Base-by-base conservation (phyloP, 1,140 invertebrate species). In the Steinernema feltiae region DNA sequence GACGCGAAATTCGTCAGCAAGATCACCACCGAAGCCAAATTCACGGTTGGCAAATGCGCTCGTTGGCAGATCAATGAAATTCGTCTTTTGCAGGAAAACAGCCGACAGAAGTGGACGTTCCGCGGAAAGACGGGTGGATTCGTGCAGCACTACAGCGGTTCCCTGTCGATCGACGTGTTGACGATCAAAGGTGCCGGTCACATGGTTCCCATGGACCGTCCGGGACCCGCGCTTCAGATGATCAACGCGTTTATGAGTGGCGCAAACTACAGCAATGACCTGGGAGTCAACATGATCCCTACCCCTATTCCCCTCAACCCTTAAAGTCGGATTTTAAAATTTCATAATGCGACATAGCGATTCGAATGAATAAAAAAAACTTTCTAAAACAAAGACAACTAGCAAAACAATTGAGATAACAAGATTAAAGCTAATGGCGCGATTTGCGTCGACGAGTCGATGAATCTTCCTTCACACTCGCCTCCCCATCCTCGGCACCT, bases 171-270 rank as follows among this genome's bases (percentile, higher is more conserved):
- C 32, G 76, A 80, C 72, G 48, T 80, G 27, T 17, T 80, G 30
- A 79, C 79, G 15, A 72, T 80, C 1, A 80, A 80, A 32, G 74
- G 63, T 1, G 69, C 69, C 18, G 89, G 89, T 71, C 89, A 90
- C 82, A 89, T 89, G 88, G 89, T 89, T 1, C 89, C 89, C 1
- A 83, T 86, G 76, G 88, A 89, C 79, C 86, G 87, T 77, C 88
- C 89, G 48, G 81, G 79, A 15, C 85, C 83, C 75, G 87, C 88
- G 21, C 81, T 89, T 12, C 78, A 87, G 69, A 85, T 87, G 83
- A 82, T 87, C 63, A 79, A 74, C 18, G 82, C 78, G 41, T 87
- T 87, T 27, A 69, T 78, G 29, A 77, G 21, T 41, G 35, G 35
- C 7, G 18, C 7, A 18, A 18, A 41, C 35, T 41, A 41, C 18